Base-by-base conservation (phyloP, 2,113 vertebrate species). In the Hypanus sabinus region DNA sequence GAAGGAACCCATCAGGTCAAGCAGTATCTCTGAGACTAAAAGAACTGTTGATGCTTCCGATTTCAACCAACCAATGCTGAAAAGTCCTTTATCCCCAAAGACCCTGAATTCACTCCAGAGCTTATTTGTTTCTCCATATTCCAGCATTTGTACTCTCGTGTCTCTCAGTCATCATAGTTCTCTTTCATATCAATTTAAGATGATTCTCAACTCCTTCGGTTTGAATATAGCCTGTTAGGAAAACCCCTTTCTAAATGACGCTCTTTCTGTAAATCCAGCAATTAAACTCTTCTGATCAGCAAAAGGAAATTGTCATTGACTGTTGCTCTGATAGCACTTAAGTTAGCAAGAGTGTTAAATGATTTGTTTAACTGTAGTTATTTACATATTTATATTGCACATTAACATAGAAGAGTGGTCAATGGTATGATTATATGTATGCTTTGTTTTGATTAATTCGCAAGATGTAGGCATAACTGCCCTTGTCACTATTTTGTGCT, bases 201-300 rank as follows among this genome's bases (percentile, higher is more conserved):
- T 91, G 18, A 70, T 93, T 93, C 68, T 73, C 36, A 10, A 27
- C 8, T 73, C 90, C 33, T 46, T 46, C n/a, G 62, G 70, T 36
- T 7, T 68, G n/a, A 91, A 65, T 70, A 30, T 22, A 36, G 46
- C 88, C 70, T 70, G 62, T 12, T 87, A 22, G 24, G 27, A 27
- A 87, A 87, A 87, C 60, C 83, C 46, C 7, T 60, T 0, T 60
- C 11, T 93, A 93, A 93, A 46, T 93, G 71, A 38, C 8, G 12
- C 38, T 93, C 33, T 71, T 93, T 24, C 36, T 73, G 90, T 33
- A 93, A 73, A 73, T 24, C 68, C 36, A 46, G 90, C 11, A 18
- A 73, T 93, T 93, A 93, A 79, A 20, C 30, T 93, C 70, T 93
- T 73, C 36, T 30, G 71, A 75, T 93, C 36, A 73, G 91, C 38